These are phyloP conservation scores for Embiotoca jacksoni DNA, from an alignment of 2,113 vertebrate genomes.

Conservation along the genomic window DNA sequence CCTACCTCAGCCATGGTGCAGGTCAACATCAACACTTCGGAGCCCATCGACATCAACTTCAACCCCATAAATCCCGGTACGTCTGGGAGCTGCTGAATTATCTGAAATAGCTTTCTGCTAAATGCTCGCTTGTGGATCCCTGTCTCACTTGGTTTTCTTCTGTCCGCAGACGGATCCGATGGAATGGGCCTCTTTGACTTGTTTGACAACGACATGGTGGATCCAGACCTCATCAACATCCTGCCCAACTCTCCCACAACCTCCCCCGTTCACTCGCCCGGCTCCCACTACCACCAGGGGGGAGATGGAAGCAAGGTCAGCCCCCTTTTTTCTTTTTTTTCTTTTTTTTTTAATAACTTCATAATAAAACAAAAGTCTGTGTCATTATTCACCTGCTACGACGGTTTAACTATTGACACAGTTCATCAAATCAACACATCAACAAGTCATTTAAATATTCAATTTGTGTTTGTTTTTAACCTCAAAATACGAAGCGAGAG, in stretches of 20 bases:
- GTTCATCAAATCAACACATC: too few relatives aligned
- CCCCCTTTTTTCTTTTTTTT: slow-evolving; percentile 1
- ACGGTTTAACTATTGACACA: too few relatives aligned
- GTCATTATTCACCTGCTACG: too few relatives aligned
- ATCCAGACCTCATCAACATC: slow-evolving; percentile 97
- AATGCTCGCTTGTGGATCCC: too few relatives aligned
- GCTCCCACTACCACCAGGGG: slow-evolving; percentile 95
- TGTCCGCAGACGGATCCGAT: slow-evolving; percentile 90
- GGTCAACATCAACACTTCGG: slow-evolving; percentile 93
- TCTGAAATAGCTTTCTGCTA: background rate
- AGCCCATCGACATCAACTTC: slow-evolving; percentile 95
- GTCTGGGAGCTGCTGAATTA: slow-evolving; percentile 27
- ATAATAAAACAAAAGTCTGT: background rate
- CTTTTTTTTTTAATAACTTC: background rate
- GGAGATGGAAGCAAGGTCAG: slow-evolving; percentile 95
- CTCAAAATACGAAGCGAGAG: too few relatives aligned
- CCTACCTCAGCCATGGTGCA: slow-evolving; percentile 97
- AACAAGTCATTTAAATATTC: too few relatives aligned
- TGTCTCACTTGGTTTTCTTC: background rate
- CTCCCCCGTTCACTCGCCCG: slow-evolving; percentile 94
- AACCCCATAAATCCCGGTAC: slow-evolving; percentile 93
- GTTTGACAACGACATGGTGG: slow-evolving; percentile 93
- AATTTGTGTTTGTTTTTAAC: too few relatives aligned
- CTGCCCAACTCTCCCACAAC: slow-evolving; percentile 94
- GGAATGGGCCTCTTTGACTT: slow-evolving; percentile 96